phyloP scores from a whole-genome alignment of 2,797 vertebrate genomes.

The Falco biarmicus region DNA sequence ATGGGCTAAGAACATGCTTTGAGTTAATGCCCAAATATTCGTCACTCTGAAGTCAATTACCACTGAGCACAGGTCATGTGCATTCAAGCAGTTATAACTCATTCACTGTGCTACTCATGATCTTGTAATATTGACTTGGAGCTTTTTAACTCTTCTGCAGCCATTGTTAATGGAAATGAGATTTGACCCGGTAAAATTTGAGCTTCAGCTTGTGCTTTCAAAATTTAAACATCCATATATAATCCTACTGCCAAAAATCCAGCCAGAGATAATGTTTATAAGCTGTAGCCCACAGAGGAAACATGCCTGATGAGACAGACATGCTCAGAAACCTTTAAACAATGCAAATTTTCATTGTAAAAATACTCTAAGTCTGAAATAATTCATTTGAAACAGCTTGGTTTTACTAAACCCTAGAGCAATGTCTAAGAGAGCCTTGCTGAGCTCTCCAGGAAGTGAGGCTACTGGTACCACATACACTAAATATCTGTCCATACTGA shows the following conservation, averaged over 20 bases:
- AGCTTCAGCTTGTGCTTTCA: neutral
- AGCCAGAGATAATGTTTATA: neutral
- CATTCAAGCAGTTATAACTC: neutral
- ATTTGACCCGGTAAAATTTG: neutral
- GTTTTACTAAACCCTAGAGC: neutral
- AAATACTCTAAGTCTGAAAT: neutral
- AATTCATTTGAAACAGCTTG: neutral
- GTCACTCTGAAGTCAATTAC: conserved; percentile 10
- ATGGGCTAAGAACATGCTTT: neutral
- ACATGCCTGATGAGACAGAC: neutral
- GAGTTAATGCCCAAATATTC: neutral
- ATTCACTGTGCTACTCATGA: neutral
- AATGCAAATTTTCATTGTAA: neutral
- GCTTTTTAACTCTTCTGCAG: conserved; percentile 22
- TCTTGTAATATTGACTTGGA: neutral
- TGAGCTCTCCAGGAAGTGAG: neutral
- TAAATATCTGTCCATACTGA: neutral
- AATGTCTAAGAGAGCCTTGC: neutral
- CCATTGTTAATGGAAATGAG: neutral
- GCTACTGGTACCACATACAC: neutral
- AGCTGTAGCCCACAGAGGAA: neutral
- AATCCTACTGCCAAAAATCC: neutral
- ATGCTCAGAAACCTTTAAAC: neutral
- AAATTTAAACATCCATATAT: neutral
- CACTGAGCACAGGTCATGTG: neutral